These are phyloP conservation scores for Emydocephalus ijimae DNA, from an alignment of 2,113 vertebrate species.

Conservation along the genomic window DNA sequence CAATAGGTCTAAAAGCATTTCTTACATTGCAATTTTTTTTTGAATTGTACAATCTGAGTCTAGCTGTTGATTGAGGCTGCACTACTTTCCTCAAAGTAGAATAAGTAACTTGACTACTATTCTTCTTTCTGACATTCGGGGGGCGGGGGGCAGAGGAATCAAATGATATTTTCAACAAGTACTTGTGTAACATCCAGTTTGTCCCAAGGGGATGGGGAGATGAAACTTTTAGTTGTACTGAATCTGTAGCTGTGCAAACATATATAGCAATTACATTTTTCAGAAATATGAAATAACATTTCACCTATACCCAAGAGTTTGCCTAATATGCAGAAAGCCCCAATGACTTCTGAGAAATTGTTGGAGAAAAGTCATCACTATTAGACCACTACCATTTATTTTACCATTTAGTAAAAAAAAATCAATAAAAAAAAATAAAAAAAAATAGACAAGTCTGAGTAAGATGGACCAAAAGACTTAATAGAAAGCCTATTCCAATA, in stretches of 20 bases:
- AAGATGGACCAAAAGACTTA: neutral
- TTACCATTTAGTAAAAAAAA: neutral
- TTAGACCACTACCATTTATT: neutral
- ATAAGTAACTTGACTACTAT: neutral
- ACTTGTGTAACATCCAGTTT: neutral
- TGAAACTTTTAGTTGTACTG: neutral
- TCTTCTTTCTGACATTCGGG: neutral
- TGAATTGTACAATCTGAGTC: neutral
- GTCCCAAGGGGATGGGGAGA: neutral
- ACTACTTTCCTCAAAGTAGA: neutral
- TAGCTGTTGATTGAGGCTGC: neutral
- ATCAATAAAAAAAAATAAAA: neutral
- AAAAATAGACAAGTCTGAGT: neutral
- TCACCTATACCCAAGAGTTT: neutral
- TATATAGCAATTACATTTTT: neutral
- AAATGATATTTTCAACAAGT: neutral
- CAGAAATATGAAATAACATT: neutral
- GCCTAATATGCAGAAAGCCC: neutral
- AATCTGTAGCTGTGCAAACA: neutral
- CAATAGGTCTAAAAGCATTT: neutral
- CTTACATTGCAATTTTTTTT: neutral
- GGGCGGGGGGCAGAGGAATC: rapidly evolving
- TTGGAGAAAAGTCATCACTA: neutral
- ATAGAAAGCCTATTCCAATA: neutral
- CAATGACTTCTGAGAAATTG: neutral